These are phyloP conservation scores for Schizotus pectinicornis DNA, from an alignment of 2,888 invertebrate species.

Conservation along the genomic window DNA sequence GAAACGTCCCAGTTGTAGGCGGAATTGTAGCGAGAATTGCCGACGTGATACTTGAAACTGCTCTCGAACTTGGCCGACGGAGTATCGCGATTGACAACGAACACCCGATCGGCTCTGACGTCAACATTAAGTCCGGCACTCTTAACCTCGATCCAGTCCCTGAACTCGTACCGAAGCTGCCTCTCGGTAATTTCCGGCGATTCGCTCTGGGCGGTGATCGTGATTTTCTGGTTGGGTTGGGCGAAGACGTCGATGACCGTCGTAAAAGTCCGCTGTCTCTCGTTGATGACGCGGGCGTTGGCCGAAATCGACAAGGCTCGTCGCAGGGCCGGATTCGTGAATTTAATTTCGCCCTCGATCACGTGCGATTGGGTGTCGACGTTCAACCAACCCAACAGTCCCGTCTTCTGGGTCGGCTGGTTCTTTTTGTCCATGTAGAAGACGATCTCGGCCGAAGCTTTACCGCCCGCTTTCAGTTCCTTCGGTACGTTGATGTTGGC, in stretches of 20 bases:
- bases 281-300: neutral
- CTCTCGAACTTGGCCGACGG: constrained; percentile 32
- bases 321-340: constrained; percentile 71
- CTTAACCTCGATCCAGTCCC: constrained; percentile 53
- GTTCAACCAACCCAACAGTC: constrained; percentile 63
- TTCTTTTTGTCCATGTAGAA: constrained; percentile 75
- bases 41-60: constrained; percentile 37
- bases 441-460: constrained; percentile 67
- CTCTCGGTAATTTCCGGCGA: constrained; percentile 28
- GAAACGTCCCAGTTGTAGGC: constrained; percentile 34
- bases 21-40: constrained; percentile 44
- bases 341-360: constrained; percentile 65
- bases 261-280: neutral
- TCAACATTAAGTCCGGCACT: constrained; percentile 57
- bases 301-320: constrained; percentile 47
- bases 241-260: constrained; percentile 64
- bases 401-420: constrained; percentile 72
- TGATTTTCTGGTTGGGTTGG: constrained; percentile 64
- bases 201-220: constrained; percentile 49
- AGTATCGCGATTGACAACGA: constrained; percentile 31
- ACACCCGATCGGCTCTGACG: constrained; percentile 36
- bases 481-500: constrained; percentile 46
- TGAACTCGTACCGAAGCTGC: constrained; percentile 52
- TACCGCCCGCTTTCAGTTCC: constrained; percentile 58
- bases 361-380: constrained; percentile 60